Percentiles rank a stretch among this genome's conserved stretches.
Evolutionary conservation across 2,113 vertebrate species (phyloP).

Genomic region (Entelurus aequoreus): DNA sequence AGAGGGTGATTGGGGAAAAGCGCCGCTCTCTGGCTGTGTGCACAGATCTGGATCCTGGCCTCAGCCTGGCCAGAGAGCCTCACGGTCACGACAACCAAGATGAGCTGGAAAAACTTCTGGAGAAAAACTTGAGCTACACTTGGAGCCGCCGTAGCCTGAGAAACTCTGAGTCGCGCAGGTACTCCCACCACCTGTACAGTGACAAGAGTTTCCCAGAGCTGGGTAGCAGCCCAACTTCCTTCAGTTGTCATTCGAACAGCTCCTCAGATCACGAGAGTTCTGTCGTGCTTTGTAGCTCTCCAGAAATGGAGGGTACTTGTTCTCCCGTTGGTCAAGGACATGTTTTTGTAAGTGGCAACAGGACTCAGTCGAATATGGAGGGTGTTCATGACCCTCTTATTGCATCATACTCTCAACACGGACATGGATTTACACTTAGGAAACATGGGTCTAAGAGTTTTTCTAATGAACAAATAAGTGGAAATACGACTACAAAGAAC

Average conservation of each 20-base stretch:
- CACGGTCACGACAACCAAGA: conserved; percentile 46
- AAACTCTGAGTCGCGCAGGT: conserved; percentile 46
- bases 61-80: conserved; percentile 42
- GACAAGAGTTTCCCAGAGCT: conserved; percentile 55
- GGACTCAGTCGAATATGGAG: conserved; percentile 5
- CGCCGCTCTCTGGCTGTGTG: conserved; percentile 71
- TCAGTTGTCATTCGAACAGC: conserved; percentile 46
- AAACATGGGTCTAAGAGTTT: conserved; percentile 33
- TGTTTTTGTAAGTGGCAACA: conserved; percentile 2
- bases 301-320: conserved; percentile 41
- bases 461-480: conserved; percentile 30
- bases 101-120: conserved; percentile 72
- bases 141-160: conserved; percentile 70
- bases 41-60: conserved; percentile 52
- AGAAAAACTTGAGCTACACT: conserved; percentile 66
- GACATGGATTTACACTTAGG: conserved; percentile 19
- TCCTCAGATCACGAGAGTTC: conserved; percentile 50
- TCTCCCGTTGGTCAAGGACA: conserved; percentile 39
- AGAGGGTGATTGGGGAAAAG: conserved; percentile 65
- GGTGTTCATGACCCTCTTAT: conserved; percentile 19
- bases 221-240: conserved; percentile 49
- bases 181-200: conserved; percentile 32
- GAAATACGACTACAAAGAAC: conserved; percentile 18
- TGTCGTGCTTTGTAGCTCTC: conserved; percentile 47
- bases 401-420: conserved; percentile 22